Base-by-base conservation (phyloP, 1,140 invertebrate genomes). In the Pemphigus obesinymphae region DNA sequence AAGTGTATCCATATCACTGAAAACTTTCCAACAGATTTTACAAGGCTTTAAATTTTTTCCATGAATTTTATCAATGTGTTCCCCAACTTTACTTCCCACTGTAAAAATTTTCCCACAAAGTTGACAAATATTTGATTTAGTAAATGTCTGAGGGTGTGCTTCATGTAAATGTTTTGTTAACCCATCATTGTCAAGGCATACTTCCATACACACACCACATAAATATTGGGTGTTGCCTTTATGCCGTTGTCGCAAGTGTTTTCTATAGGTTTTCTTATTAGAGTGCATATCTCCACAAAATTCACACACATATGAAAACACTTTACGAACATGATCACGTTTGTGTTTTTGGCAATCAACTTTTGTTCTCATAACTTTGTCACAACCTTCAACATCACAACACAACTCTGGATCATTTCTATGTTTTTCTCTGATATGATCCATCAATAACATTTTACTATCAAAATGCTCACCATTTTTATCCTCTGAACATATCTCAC, bases 61-160 rank as follows among this genome's bases (percentile, higher is more conserved):
- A 82, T 91, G 90, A 48, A 88, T 89, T 82, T 90, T 90, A 82
- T 90, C 90, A n/a, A 90, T 87, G 83, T 91, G 90, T 84, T 91
- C 90, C 23, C 89, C 89, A 0, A 90, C 89, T 84, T 91, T 91
- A 88, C 89, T 90, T 72, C 90, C 90, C 0, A 88, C 89, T 0
- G 89, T 89, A 81, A 90, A 91, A 66, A 89, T 89, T 84, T 90
- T 90, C 0, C 89, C 90, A 83, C 90, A 91, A 3, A 91, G 88
- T 23, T 89, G 88, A 83, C 90, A 91, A 2, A 89, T 89, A 55
- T 90, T 90, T 0, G 89, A 87, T 45, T 88, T 89, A 7, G 87
- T 85, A 4, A 91, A 84, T 23, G 89, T 86, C 29, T 87, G 86
- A 29, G 86, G 85, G 83, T 91, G 90, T 3, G 87, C 86, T 31